Conservation (phyloP, 2,888 invertebrate genomes). For the Lithophane leautieri region DNA sequence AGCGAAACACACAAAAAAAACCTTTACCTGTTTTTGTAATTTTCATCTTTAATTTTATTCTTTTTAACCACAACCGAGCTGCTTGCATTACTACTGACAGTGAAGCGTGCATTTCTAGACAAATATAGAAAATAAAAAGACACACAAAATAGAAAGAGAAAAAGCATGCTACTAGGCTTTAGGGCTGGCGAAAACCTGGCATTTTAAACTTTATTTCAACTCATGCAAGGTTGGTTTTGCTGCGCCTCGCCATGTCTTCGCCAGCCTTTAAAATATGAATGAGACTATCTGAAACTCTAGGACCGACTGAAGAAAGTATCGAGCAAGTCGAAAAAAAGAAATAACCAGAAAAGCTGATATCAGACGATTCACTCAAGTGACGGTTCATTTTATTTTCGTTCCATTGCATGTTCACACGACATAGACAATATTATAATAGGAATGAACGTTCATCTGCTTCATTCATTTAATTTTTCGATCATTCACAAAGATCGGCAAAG, state of each 20-base stretch:
- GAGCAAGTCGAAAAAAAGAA: neutral
- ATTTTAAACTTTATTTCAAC: slow-evolving; percentile 10
- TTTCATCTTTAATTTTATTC: neutral
- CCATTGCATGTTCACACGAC: neutral
- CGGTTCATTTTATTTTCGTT: neutral
- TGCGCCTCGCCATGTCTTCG: neutral
- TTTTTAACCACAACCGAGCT: slow-evolving; percentile 19
- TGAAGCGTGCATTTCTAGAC: slow-evolving; percentile 48
- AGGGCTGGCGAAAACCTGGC: neutral
- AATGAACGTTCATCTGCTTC: neutral
- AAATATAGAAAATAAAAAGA: slow-evolving; percentile 42
- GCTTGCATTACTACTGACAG: slow-evolving; percentile 30
- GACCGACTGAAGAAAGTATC: neutral
- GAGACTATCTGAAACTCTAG: neutral
- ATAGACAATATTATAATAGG: neutral
- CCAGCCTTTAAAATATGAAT: slow-evolving; percentile 4
- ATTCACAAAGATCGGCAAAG: neutral
- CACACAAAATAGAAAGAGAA: slow-evolving; percentile 23
- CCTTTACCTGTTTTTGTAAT: slow-evolving; percentile 38
- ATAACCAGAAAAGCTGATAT: neutral
- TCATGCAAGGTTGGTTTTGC: neutral
- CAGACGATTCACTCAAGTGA: neutral
- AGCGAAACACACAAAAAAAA: neutral
- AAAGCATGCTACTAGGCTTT: slow-evolving; percentile 20
- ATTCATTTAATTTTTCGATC: neutral